Evolutionary conservation across 2,797 vertebrate species (phyloP), one percentile per base, ranked within the genome.

Genomic region (Myoxocephalus aenaeus): DNA sequence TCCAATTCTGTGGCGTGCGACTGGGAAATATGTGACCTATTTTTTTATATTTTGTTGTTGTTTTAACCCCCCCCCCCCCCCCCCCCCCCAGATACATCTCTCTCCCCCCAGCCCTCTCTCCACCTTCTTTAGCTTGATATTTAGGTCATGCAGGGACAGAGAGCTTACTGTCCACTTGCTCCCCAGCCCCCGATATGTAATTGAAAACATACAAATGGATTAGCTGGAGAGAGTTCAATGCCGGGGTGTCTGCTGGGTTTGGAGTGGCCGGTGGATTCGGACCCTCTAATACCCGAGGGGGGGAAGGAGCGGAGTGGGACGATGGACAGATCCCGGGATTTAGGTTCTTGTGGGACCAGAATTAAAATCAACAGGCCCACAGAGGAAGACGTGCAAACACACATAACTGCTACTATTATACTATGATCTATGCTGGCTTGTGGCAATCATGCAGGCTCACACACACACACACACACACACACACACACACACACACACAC

Each of bases 191-290:
- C 58, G 8, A 88, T 89, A 89, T 92, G 83, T 89, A 92, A 92
- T 91, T 93, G 92, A 92, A 93, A 93, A 93, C 90, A 92, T 92
- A 93, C 89, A 93, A 90, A 93, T 91, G 91, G 94, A 94, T 95
- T 94, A 94, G 87, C 88, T 91, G 91, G 87, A 93, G 80, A 86
- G 85, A 81, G 90, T 93, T 93, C 89, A 85, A 77, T 76, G 85
- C 77, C 66, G 84, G 80, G 70, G 48, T 10, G 74, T 86, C 69
- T 80, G 77, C 64, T 76, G 63, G 63, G 86, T 83, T 83, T 87
- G 82, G 68, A 82, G 73, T 29, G 80, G 79, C 65, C 73, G 6
- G 69, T 78, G 81, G 81, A 82, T 84, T 90, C 75, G 48, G 75
- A 83, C 76, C 71, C 75, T 91, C 40, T 90, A 92, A 92, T 87